A percentile compares a stretch with the other conserved stretches of the same genome.
Conservation (phyloP, 2,888 invertebrate species). For the Drosophila differens region DNA sequence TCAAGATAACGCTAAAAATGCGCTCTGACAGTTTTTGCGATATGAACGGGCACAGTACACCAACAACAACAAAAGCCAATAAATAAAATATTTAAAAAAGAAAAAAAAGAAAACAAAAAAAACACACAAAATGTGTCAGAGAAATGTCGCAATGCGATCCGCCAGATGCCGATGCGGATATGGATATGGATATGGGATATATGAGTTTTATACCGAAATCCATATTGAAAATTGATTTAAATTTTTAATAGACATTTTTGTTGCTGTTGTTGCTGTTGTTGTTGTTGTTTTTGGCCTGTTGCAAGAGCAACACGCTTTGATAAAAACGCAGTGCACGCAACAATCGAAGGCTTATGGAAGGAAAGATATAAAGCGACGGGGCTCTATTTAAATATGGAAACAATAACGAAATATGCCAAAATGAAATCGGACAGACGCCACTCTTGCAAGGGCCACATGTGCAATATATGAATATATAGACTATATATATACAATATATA, state of each 20-base stretch:
- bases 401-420: constrained; percentile 74
- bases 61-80: constrained; percentile 29
- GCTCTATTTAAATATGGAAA: constrained; percentile 76
- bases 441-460: constrained; percentile 56
- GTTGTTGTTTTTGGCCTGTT: constrained; percentile 2
- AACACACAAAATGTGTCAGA: constrained; percentile 58
- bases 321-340: constrained; percentile 78
- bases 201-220: constrained; percentile 50
- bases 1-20: constrained; percentile 53
- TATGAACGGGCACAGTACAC: constrained; percentile 29
- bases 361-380: constrained; percentile 66
- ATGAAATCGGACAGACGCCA: constrained; percentile 61
- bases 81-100: constrained; percentile 6
- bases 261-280: constrained; percentile 25
- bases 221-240: constrained; percentile 80
- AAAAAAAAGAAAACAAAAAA: constrained; percentile 12
- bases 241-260: constrained; percentile 74
- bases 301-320: constrained; percentile 56
- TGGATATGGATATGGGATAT: constrained; percentile 41
- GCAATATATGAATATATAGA: constrained; percentile 24
- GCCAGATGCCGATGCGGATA: constrained; percentile 48
- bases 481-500: constrained; percentile 22
- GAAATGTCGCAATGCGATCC: constrained; percentile 49
- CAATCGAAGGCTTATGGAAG: constrained; percentile 72
- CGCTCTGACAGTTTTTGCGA: constrained; percentile 54